Conservation (phyloP, 2,888 invertebrate species). For the Nomada fucata region DNA sequence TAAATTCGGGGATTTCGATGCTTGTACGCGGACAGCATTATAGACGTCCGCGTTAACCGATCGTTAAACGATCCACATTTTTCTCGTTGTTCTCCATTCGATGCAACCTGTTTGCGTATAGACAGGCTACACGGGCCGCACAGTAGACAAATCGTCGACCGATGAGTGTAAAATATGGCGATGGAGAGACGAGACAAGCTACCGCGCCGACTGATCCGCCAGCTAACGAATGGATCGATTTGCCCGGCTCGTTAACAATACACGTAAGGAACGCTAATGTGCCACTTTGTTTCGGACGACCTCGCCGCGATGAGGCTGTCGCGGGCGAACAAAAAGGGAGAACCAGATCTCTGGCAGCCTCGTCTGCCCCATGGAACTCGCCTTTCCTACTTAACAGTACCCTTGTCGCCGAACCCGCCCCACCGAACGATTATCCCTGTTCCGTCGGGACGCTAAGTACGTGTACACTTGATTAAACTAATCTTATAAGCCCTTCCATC, state of each 20-base stretch:
- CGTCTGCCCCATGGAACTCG: conserved; percentile 19
- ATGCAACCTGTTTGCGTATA: conserved; percentile 31
- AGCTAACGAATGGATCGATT: conserved; percentile 73
- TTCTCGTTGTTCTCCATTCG: neutral
- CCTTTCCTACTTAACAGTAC: conserved; percentile 26
- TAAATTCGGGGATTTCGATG: neutral
- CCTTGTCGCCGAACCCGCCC: conserved; percentile 37
- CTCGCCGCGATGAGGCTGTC: conserved; percentile 64
- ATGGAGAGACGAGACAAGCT: conserved; percentile 68
- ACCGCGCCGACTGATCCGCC: conserved; percentile 67
- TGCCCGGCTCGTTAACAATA: conserved; percentile 74
- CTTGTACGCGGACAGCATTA: neutral
- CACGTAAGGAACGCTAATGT: conserved; percentile 71
- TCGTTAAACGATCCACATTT: conserved; percentile 35
- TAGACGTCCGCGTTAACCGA: conserved; percentile 5
- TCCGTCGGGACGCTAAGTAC: conserved; percentile 47
- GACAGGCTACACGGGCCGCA: conserved; percentile 23
- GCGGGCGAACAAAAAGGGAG: conserved; percentile 49
- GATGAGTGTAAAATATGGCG: conserved; percentile 65
- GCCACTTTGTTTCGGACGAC: conserved; percentile 71
- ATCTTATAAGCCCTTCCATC: conserved; percentile 51
- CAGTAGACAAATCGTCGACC: conserved; percentile 67
- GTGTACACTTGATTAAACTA: conserved; percentile 62
- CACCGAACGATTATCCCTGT: conserved; percentile 51
- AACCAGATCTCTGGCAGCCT: conserved; percentile 44